Conservation (phyloP, 2,113 vertebrate genomes). For the Tamias sibiricus region DNA sequence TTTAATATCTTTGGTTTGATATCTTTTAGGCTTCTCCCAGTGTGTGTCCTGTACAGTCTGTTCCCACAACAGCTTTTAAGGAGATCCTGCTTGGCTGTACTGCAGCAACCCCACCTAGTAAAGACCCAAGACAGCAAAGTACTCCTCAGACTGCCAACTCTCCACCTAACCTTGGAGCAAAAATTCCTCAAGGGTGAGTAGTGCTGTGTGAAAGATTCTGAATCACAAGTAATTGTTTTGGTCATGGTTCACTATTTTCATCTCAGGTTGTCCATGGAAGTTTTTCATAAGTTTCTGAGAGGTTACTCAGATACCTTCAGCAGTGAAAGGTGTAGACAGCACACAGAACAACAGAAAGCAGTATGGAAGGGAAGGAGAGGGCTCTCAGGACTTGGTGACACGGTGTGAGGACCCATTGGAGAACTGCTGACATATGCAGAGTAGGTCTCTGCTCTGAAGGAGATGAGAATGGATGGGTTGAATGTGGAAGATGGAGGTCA, state of each 20-base stretch:
- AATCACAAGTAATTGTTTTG: neutral
- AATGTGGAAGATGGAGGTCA: neutral
- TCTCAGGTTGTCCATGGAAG: neutral
- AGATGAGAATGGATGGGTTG: neutral
- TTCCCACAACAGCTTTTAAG: conserved; percentile 84
- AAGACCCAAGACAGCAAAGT: conserved; percentile 85
- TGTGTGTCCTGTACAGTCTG: conserved; percentile 84
- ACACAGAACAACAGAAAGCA: neutral
- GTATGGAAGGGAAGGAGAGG: neutral
- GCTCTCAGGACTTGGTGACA: neutral
- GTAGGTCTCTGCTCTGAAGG: neutral
- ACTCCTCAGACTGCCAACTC: conserved; percentile 87
- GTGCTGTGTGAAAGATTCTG: neutral
- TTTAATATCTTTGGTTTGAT: conserved; percentile 63
- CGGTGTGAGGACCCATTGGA: neutral
- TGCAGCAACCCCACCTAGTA: conserved; percentile 85
- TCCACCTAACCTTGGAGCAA: conserved; percentile 87
- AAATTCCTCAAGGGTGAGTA: conserved; percentile 88
- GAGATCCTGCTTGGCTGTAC: conserved; percentile 88
- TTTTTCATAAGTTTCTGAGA: conserved; percentile 25
- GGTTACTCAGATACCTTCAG: neutral
- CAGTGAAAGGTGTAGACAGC: neutral
- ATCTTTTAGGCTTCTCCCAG: conserved; percentile 82
- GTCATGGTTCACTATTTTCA: neutral
- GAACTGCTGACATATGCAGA: neutral